Evolutionary conservation across 2,797 vertebrate species (phyloP), one percentile per base, ranked within the genome.

Genomic region (Leptoclinus maculatus): DNA sequence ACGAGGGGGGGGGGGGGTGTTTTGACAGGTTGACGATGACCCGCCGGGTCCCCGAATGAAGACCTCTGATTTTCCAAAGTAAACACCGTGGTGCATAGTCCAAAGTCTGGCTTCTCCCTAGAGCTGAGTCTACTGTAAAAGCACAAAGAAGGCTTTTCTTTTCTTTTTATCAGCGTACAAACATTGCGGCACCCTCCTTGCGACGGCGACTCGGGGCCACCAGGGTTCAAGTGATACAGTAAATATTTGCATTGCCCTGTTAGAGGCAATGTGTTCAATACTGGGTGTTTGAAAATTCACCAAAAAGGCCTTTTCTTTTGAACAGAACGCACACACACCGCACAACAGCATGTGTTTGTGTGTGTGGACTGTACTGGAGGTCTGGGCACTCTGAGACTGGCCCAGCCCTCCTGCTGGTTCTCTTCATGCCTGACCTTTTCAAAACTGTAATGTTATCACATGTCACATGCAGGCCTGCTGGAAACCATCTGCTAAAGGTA

Each of bases 401-500:
- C 74, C 54, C 41, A 19, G 58, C 76, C 78, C 83, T 76, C 82
- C 81, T 63, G 63, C 83, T 70, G 82, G 59, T 78, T 88, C 85
- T 66, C 88, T 89, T 87, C 83, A 91, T 83, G 89, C 84, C 88
- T 94, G 94, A 95, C 95, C 93, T 95, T 54, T 94, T 93, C 77
- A 73, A 82, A 92, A 93, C 89, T 90, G 91, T 93, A 94, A 94
- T 88, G 89, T 92, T 94, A 94, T 93, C 92, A 90, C 91, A 90
- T 94, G 93, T 94, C 92, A 92, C 91, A 91, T 66, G 84, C 86
- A 66, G 86, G 89, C 91, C 91, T 93, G 90, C 90, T 94, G 91
- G 92, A 95, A 94, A 94, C 94, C 94, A 95, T 94, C 94, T 95
- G 94, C 86, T 91, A 62, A 76, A 87, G 85, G 91, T 87, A 71